These are phyloP conservation scores for Pachyramphus minor DNA, from an alignment of 2,113 vertebrate species.

Conservation along the genomic window DNA sequence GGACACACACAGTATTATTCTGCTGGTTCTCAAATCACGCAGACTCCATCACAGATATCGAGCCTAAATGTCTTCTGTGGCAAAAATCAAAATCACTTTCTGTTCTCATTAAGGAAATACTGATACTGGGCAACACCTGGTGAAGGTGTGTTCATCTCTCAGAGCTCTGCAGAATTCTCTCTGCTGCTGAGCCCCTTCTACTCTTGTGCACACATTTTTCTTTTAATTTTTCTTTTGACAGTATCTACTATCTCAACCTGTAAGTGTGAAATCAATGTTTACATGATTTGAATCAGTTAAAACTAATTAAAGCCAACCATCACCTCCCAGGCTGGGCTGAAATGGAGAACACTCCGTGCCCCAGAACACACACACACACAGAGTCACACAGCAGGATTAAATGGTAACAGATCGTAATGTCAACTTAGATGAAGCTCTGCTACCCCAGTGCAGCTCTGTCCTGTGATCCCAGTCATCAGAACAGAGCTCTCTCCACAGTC, in stretches of 20 bases:
- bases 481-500: not conserved
- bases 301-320: not conserved
- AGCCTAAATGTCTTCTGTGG: not conserved
- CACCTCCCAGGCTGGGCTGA: not conserved
- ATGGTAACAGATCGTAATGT: not conserved
- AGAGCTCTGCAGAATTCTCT: not conserved
- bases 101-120: not conserved
- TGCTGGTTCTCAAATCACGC: not conserved
- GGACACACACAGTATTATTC: not conserved
- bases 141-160: not conserved
- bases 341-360: not conserved
- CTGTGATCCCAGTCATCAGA: not conserved
- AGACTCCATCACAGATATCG: not conserved
- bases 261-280: slow-evolving; percentile 29
- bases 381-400: not conserved
- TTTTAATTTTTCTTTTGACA: not conserved
- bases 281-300: not conserved
- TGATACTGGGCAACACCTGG: not conserved
- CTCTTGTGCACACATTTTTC: not conserved
- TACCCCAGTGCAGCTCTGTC: not conserved
- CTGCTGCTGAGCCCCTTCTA: not conserved
- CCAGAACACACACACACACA: not conserved
- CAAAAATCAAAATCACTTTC: not conserved
- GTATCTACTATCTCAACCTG: not conserved
- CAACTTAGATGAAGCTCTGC: not conserved